phyloP scores from a whole-genome alignment of 2,113 vertebrate species.

The Laticauda laticaudata region DNA sequence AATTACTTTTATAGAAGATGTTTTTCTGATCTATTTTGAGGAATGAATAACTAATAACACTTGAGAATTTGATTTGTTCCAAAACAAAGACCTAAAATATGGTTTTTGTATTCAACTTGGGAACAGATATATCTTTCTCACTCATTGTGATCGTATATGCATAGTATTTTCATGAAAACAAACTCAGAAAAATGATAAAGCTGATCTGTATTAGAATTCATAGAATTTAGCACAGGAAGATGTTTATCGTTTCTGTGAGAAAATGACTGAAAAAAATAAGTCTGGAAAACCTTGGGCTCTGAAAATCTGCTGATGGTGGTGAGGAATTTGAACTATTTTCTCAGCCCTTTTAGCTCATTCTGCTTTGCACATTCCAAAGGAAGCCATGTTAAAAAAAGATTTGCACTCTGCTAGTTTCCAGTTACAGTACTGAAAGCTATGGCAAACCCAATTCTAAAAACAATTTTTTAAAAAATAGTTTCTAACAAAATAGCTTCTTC shows the following conservation, averaged over 20 bases:
- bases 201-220: background rate
- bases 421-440: background rate
- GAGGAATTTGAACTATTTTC: slow-evolving; percentile 20
- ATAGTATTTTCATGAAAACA: background rate
- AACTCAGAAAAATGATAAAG: background rate
- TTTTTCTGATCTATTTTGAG: background rate
- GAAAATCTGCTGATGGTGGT: background rate
- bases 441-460: background rate
- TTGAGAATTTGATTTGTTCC: background rate
- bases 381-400: background rate
- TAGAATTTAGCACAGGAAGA: background rate
- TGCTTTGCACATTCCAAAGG: slow-evolving; percentile 1
- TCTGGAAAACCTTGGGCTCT: background rate
- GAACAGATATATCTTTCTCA: background rate
- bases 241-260: background rate
- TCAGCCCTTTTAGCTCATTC: background rate
- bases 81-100: background rate
- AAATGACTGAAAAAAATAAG: background rate
- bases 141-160: background rate
- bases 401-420: background rate
- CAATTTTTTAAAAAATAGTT: background rate
- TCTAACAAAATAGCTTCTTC: background rate
- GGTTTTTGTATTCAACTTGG: background rate
- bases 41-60: background rate
- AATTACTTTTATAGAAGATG: background rate